Evolutionary conservation across 1,140 invertebrate species (phyloP).

Genomic region (Aphaenogaster rudis): DNA sequence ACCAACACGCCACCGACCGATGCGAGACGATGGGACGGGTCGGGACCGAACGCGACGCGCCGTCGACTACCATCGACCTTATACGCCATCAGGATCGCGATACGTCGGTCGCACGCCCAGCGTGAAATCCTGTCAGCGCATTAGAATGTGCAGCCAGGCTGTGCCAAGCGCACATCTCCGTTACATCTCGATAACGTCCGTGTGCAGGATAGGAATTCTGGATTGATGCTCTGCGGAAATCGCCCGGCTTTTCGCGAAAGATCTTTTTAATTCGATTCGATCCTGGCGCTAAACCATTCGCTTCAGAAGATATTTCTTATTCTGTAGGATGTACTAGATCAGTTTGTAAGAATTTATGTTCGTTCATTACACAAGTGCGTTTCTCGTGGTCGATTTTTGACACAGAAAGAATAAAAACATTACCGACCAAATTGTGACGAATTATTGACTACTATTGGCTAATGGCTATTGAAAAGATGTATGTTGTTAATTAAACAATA

Average conservation of each 20-base stretch:
- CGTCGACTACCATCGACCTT: slow-evolving; percentile 46
- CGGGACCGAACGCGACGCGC: slow-evolving; percentile 17
- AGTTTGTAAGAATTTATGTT: neutral
- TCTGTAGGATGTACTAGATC: neutral
- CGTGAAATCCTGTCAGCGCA: slow-evolving; percentile 47
- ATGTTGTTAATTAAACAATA: neutral
- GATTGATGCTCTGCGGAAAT: neutral
- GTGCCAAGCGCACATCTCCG: neutral
- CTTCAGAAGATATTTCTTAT: neutral
- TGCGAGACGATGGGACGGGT: slow-evolving; percentile 20
- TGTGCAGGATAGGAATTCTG: neutral
- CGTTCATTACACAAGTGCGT: too few relatives aligned
- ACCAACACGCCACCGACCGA: slow-evolving; percentile 19
- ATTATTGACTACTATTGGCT: too few relatives aligned
- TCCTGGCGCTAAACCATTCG: neutral
- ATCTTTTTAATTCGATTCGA: neutral
- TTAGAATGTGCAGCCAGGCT: slow-evolving; percentile 31
- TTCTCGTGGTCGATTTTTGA: neutral
- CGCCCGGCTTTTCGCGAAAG: neutral
- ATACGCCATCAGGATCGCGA: slow-evolving; percentile 35
- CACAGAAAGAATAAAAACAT: neutral
- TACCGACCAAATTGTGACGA: neutral
- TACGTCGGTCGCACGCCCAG: slow-evolving; percentile 24
- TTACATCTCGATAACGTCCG: neutral
- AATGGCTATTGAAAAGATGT: neutral